Conservation (phyloP, 2,113 vertebrate species). For the Ceyx cyanopectus region DNA sequence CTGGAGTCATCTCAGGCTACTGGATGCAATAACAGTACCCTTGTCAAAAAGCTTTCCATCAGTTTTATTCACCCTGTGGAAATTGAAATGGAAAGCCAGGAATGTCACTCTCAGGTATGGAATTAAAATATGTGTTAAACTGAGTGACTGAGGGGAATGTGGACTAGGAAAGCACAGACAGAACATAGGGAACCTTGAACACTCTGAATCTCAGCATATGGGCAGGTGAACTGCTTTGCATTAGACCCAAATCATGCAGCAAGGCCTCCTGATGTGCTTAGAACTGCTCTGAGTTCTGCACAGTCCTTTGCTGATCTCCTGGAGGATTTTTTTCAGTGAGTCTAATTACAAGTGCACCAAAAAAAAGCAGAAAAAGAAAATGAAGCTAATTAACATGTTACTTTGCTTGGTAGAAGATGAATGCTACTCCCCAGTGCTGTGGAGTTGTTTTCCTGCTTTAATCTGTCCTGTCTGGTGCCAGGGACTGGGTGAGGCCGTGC, state of each 20-base stretch:
- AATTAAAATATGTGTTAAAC: slow-evolving; percentile 36
- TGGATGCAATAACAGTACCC: slow-evolving; percentile 25
- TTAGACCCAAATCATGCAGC: not conserved
- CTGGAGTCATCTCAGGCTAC: slow-evolving; percentile 52
- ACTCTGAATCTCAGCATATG: not conserved
- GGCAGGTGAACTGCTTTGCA: not conserved
- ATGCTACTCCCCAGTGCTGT: not conserved
- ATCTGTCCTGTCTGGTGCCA: not conserved
- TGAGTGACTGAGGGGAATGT: not conserved
- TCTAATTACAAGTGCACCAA: not conserved
- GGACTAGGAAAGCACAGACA: not conserved
- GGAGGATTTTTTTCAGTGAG: not conserved
- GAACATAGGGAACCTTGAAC: not conserved
- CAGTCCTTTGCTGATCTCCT: not conserved
- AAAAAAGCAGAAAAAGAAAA: not conserved
- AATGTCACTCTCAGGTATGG: not conserved
- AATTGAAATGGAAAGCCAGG: slow-evolving; percentile 52
- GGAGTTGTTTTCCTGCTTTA: not conserved
- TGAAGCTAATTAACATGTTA: not conserved
- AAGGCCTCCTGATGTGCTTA: not conserved
- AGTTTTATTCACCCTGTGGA: slow-evolving; percentile 42
- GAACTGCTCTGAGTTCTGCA: not conserved
- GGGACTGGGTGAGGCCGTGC: not conserved
- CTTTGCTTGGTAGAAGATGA: not conserved
- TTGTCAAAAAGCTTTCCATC: slow-evolving; percentile 42